Evolutionary conservation across 1,140 invertebrate species (phyloP), one percentile per base, ranked within the genome.

Genomic region (Neodiprion virginianus): DNA sequence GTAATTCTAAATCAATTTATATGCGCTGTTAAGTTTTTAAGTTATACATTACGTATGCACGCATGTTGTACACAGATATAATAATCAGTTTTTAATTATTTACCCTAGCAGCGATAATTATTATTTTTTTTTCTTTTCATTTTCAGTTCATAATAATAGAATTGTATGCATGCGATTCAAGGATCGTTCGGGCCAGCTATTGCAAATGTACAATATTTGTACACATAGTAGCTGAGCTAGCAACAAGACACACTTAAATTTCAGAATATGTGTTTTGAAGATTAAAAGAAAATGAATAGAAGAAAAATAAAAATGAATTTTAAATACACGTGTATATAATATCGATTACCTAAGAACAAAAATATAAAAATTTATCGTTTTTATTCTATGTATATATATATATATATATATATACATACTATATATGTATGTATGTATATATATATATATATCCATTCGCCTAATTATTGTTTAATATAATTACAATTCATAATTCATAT

Each of bases 321-420:
- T 76, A 81, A 84, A 83, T 74, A 83, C 78, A 72, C 78, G 70
- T 79, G 83, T 78, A 79, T 76, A 81, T 82, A 80, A 61, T 14
- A 61, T 40, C 5, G 28, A 40, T 40, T 40, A 40, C 28, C 28
- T 40, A 40, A 40, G 28, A 61, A 61, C 53, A 17, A 17, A 61
- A 61, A 61, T 14, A 61, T 61, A 61, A 14, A 61, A 61, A 14
- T 40, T 4, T 14, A 61, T 14, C 8, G 8, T 61, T 14, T 61
- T 61, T 14, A 12, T 17, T 17, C 11, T 61, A 61, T 61, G 53
- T 61, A 61, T 61, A 8, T 7, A 40, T 17, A 61, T 61, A 8
- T 7, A 40, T 17, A 61, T 61, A 12, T 12, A 17, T 61, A 61
- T 14, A 7, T 8, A 14, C 8, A 61, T 61, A 14, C 8, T 61